Evolutionary conservation across 2,113 vertebrate species (phyloP), one percentile per base, ranked within the genome.

Genomic region (Syngnathoides biaculeatus): DNA sequence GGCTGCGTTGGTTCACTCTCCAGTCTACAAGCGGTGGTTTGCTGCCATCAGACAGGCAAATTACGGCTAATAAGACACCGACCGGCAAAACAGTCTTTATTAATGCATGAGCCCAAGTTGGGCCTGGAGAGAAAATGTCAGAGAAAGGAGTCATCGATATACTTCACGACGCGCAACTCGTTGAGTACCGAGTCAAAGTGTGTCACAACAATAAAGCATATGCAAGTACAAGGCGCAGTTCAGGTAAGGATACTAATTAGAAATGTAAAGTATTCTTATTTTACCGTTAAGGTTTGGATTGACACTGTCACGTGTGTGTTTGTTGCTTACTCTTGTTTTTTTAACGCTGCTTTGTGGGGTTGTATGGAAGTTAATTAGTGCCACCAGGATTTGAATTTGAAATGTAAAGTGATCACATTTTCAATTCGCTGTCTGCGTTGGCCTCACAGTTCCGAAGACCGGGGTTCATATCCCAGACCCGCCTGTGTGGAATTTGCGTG

Each of bases 21-120:
- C 81, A 68, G 80, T 73, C 80, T 89, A 84, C 86, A 84, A 88
- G 79, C 89, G 81, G 90, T 53, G 68, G 82, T 79, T 72, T 62
- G 70, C 82, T 87, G 84, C 87, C 84, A 81, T 90, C 86, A 88
- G 86, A 86, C 88, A 79, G 85, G 84, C 78, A 81, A 85, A 90
- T 91, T 90, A 91, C 60, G 84, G 86, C 87, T 90, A 91, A 92
- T 91, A 86, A 92, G 82, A 79, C 77, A 65, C 76, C 69, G 80
- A 65, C 76, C 69, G 80, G 83, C 87, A 88, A 88, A 90, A 89
- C 87, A 91, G 67, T 80, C 69, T 88, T 91, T 88, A 90, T 90
- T 90, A 90, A 88, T 80, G 82, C 83, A 88, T 82, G 79, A 82
- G 85, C 75, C 78, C 69, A 72, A 73, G 89, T 90, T 91, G 89